Base-by-base conservation (phyloP, 2,797 vertebrate species). In the Silurus lanzhouensis region DNA sequence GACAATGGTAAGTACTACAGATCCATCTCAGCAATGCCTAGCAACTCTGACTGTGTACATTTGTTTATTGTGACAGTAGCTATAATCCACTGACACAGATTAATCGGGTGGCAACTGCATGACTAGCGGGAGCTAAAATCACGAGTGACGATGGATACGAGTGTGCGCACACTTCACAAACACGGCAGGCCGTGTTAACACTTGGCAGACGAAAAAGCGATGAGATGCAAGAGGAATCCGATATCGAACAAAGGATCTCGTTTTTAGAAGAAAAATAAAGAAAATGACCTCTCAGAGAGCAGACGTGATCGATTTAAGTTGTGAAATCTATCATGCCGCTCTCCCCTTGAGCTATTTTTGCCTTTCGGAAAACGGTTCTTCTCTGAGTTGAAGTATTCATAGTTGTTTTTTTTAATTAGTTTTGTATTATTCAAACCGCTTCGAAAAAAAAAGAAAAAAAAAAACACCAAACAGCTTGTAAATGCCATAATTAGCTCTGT, bases 261-360 rank as follows among this genome's bases (percentile, higher is more conserved):
- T 79, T 17, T 66, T 44, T 1, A 25, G 8, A 52, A 10, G 48
- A 10, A 52, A 52, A 52, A 52, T 10, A 52, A 52, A 52, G 38
- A 46, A 64, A 79, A 64, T 25, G 60, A 64, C n/a, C 77, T 64
- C 38, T 6, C 82, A 86, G 38, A 90, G 78, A 85, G 38, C 70
- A 84, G 85, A 82, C 90, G 85, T 66, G 85, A 90, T 87, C 91
- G 93, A 95, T 94, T 94, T 92, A 94, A 83, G 88, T 88, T 89
- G 52, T 88, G 89, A 88, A 90, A 91, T 84, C 19, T 9, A 52
- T 52, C 6, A 52, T 10, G 84, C 88, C 19, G 14, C 52, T 52
- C 12, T 13, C 13, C 46, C 22, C 46, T 22, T 91, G 81, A 88
- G 92, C 94, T 96, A 96, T 95, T 95, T 95, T 94, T 94, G 91